Evolutionary conservation across 2,888 invertebrate genomes (phyloP), one percentile per base, ranked within the genome.

Genomic region (Phaedon cochleariae): DNA sequence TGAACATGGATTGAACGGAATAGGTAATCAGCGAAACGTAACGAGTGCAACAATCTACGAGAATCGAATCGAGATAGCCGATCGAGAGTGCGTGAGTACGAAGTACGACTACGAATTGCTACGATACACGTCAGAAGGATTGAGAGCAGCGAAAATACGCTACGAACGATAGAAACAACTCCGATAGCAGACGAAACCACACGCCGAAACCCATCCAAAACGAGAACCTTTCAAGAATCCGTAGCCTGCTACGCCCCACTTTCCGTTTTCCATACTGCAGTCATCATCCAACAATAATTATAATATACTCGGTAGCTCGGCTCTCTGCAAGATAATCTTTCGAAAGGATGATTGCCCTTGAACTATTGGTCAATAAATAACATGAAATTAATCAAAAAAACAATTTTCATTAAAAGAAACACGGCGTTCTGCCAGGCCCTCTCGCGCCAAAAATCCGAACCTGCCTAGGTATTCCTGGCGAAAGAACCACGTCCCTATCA

Each of bases 401-500:
- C 53, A 54, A 45, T 59, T 51, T 53, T 55, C 62, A 65, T 64
- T 68, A 67, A 65, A 70, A 72, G 69, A 77, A 75, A 76, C 71
- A 75, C 75, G 77, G 76, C 74, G 77, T 74, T 76, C 74, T 76
- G 76, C 76, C 69, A 69, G 63, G 71, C 74, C 77, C 53, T 68
- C 81, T 81, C 76, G 80, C 79, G 82, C 79, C 77, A 72, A 75
- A 72, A 73, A 74, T 73, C 69, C 67, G 77, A 80, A 83, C 81
- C 79, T 80, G 62, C 67, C 59, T 69, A 74, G 73, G 69, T 81
- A 82, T 82, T 82, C 82, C 82, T 82, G 81, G 80, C 81, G 77
- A 80, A 81, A 82, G 82, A 82, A 80, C 79, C 78, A 79, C 81
- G 77, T 79, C 78, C 80, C 81, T 79, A 80, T 77, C 79, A 76